Evolutionary conservation across 2,797 vertebrate species (phyloP), one percentile per base, ranked within the genome.

Genomic region (Peromyscus aztecus): DNA sequence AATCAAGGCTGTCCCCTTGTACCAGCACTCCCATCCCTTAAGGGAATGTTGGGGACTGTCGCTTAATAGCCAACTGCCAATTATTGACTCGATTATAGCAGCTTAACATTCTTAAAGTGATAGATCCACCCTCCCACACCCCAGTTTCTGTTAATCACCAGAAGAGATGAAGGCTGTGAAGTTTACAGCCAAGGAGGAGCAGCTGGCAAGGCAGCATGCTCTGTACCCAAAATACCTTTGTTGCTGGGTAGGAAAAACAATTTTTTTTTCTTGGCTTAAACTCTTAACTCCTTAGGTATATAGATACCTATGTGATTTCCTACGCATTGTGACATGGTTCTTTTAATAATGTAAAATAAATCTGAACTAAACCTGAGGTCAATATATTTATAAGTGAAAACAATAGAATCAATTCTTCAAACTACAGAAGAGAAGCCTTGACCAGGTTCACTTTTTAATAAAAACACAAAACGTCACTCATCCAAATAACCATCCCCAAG

Each of bases 191-290:
- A 95, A 63, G 52, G 46, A 97, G 31, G 37, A 94, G 95, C 97
- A 97, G 89, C 89, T 97, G 96, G 55, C 87, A 65, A 94, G 86
- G 75, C 97, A 96, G 89, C 91, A 93, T 92, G 96, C 81, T 89
- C 37, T 78, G 84, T 31, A 61, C 89, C 90, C 89, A 96, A 98
- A 98, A 98, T 98, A 98, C 95, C 95, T 97, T 96, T 86, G 77
- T 80, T 83, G 29, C 82, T 46, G 88, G 43, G 87, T 16, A 13
- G 86, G 89, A 97, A 69, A 94, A 94, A 92, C 91, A 67, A 24
- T 40, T 34, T 83, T 90, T 78, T n/a, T 86, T 52, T 29, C 29
- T 69, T 55, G n/a, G 80, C 71, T 95, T 52, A 65, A 77, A 81
- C 29, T 69, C 63, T 96, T 93, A 96, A 97, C 94, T 97, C 86